Conservation (phyloP, 2,888 invertebrate species). For the Ceriagrion tenellum region DNA sequence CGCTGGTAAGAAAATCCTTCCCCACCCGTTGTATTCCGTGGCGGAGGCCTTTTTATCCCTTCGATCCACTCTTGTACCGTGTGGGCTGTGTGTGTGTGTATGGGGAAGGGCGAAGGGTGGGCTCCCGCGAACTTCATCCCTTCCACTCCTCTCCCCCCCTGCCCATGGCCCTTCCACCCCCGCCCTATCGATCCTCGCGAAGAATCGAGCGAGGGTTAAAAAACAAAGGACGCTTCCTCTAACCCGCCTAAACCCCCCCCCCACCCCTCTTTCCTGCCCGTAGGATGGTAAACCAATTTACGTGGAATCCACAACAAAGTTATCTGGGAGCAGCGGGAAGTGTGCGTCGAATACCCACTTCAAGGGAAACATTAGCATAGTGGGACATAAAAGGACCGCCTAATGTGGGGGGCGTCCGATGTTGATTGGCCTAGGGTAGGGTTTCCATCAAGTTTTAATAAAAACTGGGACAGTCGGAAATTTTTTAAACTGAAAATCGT, state of each 20-base stretch:
- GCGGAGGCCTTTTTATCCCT: neutral
- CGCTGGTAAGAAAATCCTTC: neutral
- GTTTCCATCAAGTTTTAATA: too few species aligned
- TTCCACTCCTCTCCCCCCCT: neutral
- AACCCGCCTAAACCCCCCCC: too few species aligned
- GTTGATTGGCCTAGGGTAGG: neutral
- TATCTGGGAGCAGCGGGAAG: neutral
- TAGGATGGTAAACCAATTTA: neutral
- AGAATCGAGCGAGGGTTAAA: constrained; percentile 3
- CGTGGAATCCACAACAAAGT: neutral
- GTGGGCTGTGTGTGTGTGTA: too few species aligned
- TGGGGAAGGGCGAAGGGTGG: neutral
- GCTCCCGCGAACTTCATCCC: constrained; percentile 2
- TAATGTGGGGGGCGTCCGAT: neutral
- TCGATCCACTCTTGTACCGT: neutral
- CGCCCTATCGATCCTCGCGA: neutral
- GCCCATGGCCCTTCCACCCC: neutral
- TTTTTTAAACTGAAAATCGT: too few species aligned
- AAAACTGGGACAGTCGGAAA: too few species aligned
- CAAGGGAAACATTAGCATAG: constrained; percentile 8
- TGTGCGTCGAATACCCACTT: neutral
- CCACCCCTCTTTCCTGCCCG: neutral
- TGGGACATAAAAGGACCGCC: neutral
- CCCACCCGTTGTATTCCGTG: too few species aligned
- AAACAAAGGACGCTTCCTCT: neutral